A percentile compares a stretch with the other conserved stretches of the same genome.
These are phyloP conservation scores for Chrysaora quinquecirrha DNA, from an alignment of 30 jellyfish, hydroid and myxozoan species.

Conservation along the genomic window DNA sequence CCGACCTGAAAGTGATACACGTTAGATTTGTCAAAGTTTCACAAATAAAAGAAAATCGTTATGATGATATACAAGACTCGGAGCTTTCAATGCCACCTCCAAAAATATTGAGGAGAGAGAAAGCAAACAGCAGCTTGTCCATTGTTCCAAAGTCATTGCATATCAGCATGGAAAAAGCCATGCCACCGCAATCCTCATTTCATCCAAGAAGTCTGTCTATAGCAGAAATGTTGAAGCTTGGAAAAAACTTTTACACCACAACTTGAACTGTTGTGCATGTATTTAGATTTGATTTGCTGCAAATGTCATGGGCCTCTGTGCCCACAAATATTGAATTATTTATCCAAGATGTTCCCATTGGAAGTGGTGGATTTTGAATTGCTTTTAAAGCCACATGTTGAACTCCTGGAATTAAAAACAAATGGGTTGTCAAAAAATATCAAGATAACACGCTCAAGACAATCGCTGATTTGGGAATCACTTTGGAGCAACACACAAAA, in stretches of 20 bases:
- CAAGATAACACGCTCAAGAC: background rate
- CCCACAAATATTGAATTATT: slow-evolving; percentile 2
- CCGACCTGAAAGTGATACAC: slow-evolving; percentile 9
- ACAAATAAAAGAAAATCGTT: background rate
- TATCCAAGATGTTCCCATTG: slow-evolving; percentile 10
- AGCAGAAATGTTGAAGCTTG: no score
- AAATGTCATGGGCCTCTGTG: slow-evolving; percentile 27
- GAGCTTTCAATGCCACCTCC: background rate
- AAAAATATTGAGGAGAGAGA: background rate
- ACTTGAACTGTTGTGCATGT: background rate
- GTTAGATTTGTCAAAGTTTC: slow-evolving; percentile 7
- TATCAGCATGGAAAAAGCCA: background rate
- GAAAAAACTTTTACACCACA: background rate
- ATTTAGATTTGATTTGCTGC: background rate
- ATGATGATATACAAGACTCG: background rate
- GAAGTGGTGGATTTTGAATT: slow-evolving; percentile 16
- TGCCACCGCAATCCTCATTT: no score
- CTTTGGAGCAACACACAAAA: background rate
- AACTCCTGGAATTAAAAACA: background rate
- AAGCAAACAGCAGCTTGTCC: background rate
- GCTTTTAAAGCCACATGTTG: slow-evolving; percentile 4
- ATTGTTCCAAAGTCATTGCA: background rate
- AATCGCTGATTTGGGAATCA: background rate
- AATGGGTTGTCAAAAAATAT: slow-evolving; percentile 17
- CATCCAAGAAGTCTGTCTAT: no score